A percentile compares a stretch with the other conserved stretches of the same genome.
These are phyloP conservation scores for Phalacrocorax pelagicus DNA, from an alignment of 2,113 vertebrate species.

Conservation along the genomic window DNA sequence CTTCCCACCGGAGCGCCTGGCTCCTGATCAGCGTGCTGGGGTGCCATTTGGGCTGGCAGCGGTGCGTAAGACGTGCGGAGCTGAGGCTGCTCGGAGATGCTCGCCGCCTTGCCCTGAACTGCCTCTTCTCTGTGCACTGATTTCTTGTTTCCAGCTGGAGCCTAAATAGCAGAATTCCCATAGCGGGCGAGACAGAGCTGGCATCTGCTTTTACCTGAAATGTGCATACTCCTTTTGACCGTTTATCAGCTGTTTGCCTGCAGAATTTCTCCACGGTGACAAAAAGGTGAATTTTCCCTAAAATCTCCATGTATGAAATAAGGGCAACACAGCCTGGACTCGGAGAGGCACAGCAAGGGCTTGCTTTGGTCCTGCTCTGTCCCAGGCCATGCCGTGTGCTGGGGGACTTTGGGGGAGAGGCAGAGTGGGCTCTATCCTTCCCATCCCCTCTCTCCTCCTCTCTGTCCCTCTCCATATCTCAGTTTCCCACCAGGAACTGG, in stretches of 20 bases:
- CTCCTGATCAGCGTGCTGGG: not conserved
- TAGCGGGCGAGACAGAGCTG: not conserved
- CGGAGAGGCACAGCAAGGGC: not conserved
- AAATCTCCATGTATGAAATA: not conserved
- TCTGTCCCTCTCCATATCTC: not conserved
- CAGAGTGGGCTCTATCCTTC: not conserved
- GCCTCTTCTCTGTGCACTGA: not conserved
- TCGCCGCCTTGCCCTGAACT: not conserved
- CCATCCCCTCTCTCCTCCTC: not conserved
- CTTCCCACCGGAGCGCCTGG: not conserved
- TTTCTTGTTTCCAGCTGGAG: not conserved
- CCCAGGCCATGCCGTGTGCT: rapidly evolving
- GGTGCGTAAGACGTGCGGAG: rapidly evolving
- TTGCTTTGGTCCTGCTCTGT: not conserved
- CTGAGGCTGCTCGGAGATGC: not conserved
- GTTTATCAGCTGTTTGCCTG: not conserved
- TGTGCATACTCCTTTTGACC: not conserved
- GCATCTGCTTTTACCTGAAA: not conserved
- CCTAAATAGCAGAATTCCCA: not conserved
- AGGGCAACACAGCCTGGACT: not conserved
- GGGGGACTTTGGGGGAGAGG: not conserved
- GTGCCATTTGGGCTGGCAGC: not conserved
- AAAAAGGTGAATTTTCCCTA: not conserved
- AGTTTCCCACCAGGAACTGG: not conserved
- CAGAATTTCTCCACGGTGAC: not conserved